These are phyloP conservation scores for Mesoligia furuncula DNA, from an alignment of 2,888 invertebrate genomes.

Conservation along the genomic window DNA sequence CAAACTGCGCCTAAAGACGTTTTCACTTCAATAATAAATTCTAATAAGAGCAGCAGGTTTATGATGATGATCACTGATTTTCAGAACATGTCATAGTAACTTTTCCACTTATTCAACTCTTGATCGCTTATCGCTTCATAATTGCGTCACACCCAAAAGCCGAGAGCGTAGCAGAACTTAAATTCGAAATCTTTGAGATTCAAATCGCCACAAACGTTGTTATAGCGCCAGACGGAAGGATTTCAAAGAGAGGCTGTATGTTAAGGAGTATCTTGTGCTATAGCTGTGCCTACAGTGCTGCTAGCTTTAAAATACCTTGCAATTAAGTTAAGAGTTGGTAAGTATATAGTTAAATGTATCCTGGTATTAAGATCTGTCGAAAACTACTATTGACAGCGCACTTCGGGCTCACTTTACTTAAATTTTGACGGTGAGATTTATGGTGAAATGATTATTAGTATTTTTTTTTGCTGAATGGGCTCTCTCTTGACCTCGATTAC, in stretches of 20 bases:
- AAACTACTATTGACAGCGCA: too few species aligned
- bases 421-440: too few species aligned
- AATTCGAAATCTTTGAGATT: constrained; percentile 90
- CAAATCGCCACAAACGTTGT: constrained; percentile 87
- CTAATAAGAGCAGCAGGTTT: background rate
- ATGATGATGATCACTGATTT: background rate
- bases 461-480: too few species aligned
- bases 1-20: too few species aligned
- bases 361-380: too few species aligned
- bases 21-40: background rate
- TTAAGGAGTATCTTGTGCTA: constrained; percentile 15
- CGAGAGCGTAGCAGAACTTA: constrained; percentile 80
- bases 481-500: too few species aligned
- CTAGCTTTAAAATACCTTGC: background rate
- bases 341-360: background rate
- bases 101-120: background rate
- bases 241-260: constrained; percentile 75
- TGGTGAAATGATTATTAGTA: too few species aligned
- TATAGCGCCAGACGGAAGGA: constrained; percentile 78
- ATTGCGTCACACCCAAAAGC: constrained; percentile 64
- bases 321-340: background rate
- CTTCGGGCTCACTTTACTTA: too few species aligned
- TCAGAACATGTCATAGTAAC: background rate
- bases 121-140: constrained; percentile 22
- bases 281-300: background rate